Conservation (phyloP, 2,113 vertebrate species). For the Nyctibius bracteatus region DNA sequence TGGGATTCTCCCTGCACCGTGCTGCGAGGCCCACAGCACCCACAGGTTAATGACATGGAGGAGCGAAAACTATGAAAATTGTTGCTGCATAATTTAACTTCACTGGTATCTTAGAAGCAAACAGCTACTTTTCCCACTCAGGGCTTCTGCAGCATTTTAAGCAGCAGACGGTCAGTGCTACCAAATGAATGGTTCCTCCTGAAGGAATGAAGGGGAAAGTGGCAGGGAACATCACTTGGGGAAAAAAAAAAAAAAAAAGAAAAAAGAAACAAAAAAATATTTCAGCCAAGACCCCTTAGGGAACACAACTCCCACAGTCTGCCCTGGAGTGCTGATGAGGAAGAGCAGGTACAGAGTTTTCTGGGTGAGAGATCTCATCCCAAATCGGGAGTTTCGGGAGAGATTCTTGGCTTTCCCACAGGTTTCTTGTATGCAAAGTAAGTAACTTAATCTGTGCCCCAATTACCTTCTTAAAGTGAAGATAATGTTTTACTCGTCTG, state of each 20-base stretch:
- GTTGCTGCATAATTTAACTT: neutral
- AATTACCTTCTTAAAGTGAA: slow-evolving; percentile 1
- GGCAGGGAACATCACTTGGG: neutral
- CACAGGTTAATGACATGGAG: neutral
- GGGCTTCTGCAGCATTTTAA: neutral
- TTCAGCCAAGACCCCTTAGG: neutral
- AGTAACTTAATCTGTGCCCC: slow-evolving; percentile 40
- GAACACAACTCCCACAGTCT: neutral
- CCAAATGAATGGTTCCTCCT: neutral
- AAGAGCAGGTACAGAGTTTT: neutral
- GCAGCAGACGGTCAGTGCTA: neutral
- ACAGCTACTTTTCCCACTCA: neutral
- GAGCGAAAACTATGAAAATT: neutral
- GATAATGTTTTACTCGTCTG: neutral
- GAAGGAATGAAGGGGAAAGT: neutral
- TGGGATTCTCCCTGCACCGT: neutral
- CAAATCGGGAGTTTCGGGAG: neutral
- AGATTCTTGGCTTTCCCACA: slow-evolving; percentile 42
- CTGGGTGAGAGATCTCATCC: neutral
- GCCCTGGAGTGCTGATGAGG: neutral
- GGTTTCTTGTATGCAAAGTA: slow-evolving; percentile 22
- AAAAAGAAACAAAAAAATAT: neutral
- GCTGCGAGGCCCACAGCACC: neutral
- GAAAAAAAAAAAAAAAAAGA: neutral
- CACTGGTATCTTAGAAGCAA: neutral